phyloP scores from a whole-genome alignment of 2,797 vertebrate species.

The Ctenosaura bakeri region DNA sequence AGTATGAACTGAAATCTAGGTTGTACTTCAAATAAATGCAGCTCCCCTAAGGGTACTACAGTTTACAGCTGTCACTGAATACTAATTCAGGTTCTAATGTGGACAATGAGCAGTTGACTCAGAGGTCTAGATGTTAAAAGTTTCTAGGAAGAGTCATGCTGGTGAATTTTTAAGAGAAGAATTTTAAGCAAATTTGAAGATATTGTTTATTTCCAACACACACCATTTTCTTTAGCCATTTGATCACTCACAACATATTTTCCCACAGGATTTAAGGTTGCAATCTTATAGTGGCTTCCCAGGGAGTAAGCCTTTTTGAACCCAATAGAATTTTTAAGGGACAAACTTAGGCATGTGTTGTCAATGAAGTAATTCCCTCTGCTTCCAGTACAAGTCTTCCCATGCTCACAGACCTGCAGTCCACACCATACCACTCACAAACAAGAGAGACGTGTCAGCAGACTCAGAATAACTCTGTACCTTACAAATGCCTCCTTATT shows the following conservation, averaged over 20 bases:
- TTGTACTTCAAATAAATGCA: slow-evolving; percentile 16
- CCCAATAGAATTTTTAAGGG: neutral
- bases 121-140: neutral
- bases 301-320: neutral
- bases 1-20: slow-evolving; percentile 17
- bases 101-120: slow-evolving; percentile 19
- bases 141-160: neutral
- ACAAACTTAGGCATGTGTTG: neutral
- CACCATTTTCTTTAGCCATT: neutral
- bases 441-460: neutral
- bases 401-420: neutral
- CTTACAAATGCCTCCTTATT: neutral
- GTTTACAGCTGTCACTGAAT: neutral
- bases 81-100: neutral
- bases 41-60: neutral
- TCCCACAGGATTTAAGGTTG: neutral
- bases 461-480: neutral
- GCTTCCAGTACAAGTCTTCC: neutral
- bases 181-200: slow-evolving; percentile 8
- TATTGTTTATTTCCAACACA: neutral
- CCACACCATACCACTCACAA: neutral
- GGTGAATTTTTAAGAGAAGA: neutral
- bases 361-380: neutral
- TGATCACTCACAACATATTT: neutral
- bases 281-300: neutral